A percentile compares a stretch with the other conserved stretches of the same genome.
Conservation (phyloP, 2,888 invertebrate species). For the Drosophila prostipennis region DNA sequence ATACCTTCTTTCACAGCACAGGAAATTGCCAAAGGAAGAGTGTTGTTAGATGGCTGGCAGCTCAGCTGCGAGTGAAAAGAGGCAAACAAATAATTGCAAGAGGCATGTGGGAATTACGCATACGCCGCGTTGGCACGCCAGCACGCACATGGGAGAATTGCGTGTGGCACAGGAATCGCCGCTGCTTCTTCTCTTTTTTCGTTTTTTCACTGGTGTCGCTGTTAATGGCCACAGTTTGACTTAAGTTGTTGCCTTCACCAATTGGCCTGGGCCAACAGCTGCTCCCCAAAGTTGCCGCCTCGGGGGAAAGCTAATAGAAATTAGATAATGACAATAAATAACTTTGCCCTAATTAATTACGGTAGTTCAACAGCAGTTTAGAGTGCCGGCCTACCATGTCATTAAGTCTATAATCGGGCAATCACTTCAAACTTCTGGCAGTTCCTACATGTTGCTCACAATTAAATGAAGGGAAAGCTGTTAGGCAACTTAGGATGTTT, state of each 20-base stretch:
- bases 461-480: too few relatives aligned
- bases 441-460: neutral
- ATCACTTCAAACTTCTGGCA: constrained; percentile 7
- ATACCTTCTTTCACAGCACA: constrained; percentile 48
- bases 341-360: constrained; percentile 67
- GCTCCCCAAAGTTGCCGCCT: constrained; percentile 8
- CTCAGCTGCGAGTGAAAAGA: constrained; percentile 60
- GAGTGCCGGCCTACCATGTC: constrained; percentile 49
- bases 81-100: constrained; percentile 62
- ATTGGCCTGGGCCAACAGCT: constrained; percentile 23
- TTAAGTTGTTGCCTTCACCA: constrained; percentile 53
- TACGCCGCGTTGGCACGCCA: constrained; percentile 55
- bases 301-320: constrained; percentile 56
- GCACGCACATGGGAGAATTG: constrained; percentile 50
- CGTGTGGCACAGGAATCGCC: constrained; percentile 28
- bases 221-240: constrained; percentile 70
- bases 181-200: neutral
- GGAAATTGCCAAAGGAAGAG: constrained; percentile 76
- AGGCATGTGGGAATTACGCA: constrained; percentile 66
- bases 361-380: constrained; percentile 53
- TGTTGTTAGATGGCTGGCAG: constrained; percentile 64
- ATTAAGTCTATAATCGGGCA: constrained; percentile 27
- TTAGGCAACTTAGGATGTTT: neutral
- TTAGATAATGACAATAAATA: constrained; percentile 70
- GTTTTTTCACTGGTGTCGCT: constrained; percentile 54